Conservation (phyloP, 2,888 invertebrate species). For the Polyommatus iphigenia region DNA sequence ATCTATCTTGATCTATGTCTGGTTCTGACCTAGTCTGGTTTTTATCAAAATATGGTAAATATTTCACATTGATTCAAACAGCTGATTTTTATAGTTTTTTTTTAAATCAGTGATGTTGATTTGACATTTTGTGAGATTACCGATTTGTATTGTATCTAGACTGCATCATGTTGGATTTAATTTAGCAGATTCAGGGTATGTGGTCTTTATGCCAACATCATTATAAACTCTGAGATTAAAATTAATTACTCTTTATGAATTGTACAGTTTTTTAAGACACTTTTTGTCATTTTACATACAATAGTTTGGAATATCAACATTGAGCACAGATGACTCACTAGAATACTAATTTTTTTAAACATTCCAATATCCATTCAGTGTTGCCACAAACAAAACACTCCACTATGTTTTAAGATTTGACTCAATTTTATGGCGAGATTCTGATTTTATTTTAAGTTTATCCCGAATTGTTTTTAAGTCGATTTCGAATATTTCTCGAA, state of each 20-base stretch:
- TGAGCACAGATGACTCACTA: slow-evolving; percentile 38
- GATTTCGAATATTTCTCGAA: slow-evolving; percentile 22
- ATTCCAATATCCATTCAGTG: not conserved
- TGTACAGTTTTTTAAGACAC: not conserved
- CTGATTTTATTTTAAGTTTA: not conserved
- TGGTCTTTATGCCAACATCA: not conserved
- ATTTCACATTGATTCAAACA: too few species aligned
- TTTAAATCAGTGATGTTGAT: too few species aligned
- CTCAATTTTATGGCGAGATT: slow-evolving; percentile 4
- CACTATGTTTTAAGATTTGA: not conserved
- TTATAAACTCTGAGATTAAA: not conserved
- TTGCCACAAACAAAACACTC: slow-evolving; percentile 11
- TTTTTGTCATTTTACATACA: not conserved
- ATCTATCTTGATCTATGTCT: too few species aligned
- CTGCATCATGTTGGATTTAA: too few species aligned
- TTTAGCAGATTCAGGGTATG: not conserved
- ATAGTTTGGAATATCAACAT: slow-evolving; percentile 30
- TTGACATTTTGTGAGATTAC: too few species aligned
- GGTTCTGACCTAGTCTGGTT: too few species aligned
- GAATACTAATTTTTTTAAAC: not conserved
- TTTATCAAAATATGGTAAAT: too few species aligned
- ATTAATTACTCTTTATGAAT: not conserved
- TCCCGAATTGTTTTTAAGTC: not conserved
- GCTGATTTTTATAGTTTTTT: too few species aligned
- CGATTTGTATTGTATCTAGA: too few species aligned